These are phyloP conservation scores for Dryas iulia DNA, from an alignment of 1,140 invertebrate genomes.

Conservation along the genomic window DNA sequence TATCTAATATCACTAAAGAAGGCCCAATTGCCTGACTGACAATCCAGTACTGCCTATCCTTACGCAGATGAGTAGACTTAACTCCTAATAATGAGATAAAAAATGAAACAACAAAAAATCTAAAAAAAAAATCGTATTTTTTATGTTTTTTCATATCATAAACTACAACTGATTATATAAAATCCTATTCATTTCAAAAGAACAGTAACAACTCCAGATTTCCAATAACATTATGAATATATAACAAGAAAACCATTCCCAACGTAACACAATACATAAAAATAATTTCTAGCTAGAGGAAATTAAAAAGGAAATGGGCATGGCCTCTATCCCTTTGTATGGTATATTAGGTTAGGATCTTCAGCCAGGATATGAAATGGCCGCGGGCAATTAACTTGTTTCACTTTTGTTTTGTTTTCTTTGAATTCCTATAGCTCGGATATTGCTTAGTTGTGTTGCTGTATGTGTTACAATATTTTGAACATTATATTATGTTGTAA, in stretches of 20 bases:
- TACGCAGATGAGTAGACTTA: no score
- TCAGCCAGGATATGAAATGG: slow-evolving; percentile 28
- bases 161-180: no score
- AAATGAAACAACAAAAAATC: no score
- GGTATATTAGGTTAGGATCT: slow-evolving; percentile 20
- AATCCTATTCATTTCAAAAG: no score
- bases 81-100: no score
- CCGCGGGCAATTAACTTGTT: slow-evolving; percentile 24
- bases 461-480: background rate
- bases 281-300: background rate
- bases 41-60: no score
- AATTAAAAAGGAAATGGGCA: slow-evolving; percentile 18
- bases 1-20: no score
- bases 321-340: background rate
- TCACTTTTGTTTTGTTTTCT: slow-evolving; percentile 4
- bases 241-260: background rate
- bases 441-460: background rate
- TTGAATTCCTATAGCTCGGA: background rate
- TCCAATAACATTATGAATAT: background rate
- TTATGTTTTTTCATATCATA: no score
- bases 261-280: background rate
- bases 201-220: no score
- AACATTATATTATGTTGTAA: background rate
- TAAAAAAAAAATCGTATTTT: no score
- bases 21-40: no score